These are phyloP conservation scores for Penaeus vannamei DNA, from an alignment of 1,140 invertebrate species.

Conservation along the genomic window DNA sequence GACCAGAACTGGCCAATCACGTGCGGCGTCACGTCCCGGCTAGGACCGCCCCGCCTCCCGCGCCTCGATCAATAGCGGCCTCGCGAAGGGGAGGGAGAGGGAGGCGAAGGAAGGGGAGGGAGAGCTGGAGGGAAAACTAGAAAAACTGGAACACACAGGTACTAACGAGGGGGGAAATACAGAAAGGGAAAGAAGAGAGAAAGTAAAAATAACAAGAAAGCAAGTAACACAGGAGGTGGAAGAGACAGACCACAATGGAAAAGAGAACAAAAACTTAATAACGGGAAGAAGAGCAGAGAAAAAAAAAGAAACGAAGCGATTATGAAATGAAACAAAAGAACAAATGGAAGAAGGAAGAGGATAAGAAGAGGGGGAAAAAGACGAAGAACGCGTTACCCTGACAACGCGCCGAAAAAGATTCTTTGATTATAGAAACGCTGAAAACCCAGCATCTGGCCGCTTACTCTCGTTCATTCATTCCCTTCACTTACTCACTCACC, in stretches of 20 bases:
- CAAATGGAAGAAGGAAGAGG: background rate
- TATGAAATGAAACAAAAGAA: background rate
- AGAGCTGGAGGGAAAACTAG: background rate
- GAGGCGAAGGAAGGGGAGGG: slow-evolving; percentile 3
- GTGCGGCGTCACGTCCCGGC: too few relatives aligned
- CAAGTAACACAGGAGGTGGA: background rate
- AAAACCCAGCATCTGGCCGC: too few relatives aligned
- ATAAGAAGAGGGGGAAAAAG: background rate
- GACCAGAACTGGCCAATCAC: too few relatives aligned
- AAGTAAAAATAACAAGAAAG: background rate
- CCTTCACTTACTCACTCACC: too few relatives aligned
- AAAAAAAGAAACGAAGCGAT: background rate
- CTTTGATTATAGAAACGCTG: too few relatives aligned
- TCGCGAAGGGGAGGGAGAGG: background rate
- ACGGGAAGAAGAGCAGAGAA: background rate
- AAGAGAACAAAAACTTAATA: background rate
- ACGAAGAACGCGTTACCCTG: background rate
- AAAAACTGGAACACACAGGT: background rate
- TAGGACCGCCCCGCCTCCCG: too few relatives aligned
- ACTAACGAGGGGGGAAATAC: background rate
- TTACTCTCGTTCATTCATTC: too few relatives aligned
- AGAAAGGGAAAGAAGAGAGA: background rate
- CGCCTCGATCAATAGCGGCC: too few relatives aligned
- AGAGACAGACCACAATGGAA: background rate
- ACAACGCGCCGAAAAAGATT: too few relatives aligned